These are phyloP conservation scores for Paralichthys olivaceus DNA, from an alignment of 2,113 vertebrate genomes.

Conservation along the genomic window DNA sequence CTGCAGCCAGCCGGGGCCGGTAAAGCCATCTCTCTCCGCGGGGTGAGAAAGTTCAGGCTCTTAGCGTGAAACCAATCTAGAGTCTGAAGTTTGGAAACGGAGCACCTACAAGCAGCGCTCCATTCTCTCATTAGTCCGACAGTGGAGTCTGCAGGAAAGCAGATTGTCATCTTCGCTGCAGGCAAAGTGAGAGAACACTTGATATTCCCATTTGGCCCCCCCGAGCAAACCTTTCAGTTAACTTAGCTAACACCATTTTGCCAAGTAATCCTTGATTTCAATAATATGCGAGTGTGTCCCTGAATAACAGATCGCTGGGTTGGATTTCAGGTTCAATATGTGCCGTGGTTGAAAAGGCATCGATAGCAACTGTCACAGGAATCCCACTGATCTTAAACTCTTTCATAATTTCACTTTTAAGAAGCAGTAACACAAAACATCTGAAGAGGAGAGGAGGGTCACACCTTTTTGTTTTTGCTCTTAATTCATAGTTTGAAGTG, in stretches of 20 bases:
- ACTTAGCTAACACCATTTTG: constrained; percentile 59
- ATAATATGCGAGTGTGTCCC: constrained; percentile 48
- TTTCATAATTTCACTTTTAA: constrained; percentile 14
- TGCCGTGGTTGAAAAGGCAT: constrained; percentile 44
- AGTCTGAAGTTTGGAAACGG: constrained; percentile 54
- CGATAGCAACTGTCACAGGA: constrained; percentile 35
- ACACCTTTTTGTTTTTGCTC: constrained; percentile 32
- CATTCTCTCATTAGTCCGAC: constrained; percentile 61
- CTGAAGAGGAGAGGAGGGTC: constrained; percentile 17
- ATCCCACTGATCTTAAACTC: constrained; percentile 30
- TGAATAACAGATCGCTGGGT: constrained; percentile 37
- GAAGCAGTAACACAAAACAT: constrained; percentile 67
- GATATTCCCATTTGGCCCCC: constrained; percentile 63
- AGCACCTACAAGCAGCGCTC: constrained; percentile 27
- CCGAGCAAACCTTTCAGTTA: constrained; percentile 48
- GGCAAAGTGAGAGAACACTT: constrained; percentile 59
- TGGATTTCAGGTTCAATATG: constrained; percentile 48
- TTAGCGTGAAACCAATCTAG: constrained; percentile 51
- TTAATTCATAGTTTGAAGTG: constrained; percentile 47
- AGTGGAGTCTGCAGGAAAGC: constrained; percentile 54
- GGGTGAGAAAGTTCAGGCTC: constrained; percentile 69
- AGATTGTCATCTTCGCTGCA: constrained; percentile 61
- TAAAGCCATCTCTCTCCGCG: constrained; percentile 64
- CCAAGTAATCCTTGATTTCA: constrained; percentile 67
- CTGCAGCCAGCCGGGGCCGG: constrained; percentile 52